These are phyloP conservation scores for Cardiocondyla obscurior DNA, from an alignment of 1,140 invertebrate genomes.

Conservation along the genomic window DNA sequence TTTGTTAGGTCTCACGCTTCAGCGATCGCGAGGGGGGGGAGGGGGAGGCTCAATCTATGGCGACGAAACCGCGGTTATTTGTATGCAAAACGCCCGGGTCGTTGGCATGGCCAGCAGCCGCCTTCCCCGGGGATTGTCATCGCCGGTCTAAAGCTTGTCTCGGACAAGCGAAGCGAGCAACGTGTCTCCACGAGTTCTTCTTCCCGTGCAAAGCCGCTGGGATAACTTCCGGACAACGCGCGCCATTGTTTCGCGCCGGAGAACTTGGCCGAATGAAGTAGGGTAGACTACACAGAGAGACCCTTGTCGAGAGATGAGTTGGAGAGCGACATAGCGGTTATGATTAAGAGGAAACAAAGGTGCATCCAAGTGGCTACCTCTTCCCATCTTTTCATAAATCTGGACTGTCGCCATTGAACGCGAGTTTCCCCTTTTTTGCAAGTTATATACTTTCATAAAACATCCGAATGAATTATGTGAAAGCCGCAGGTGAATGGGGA, in stretches of 20 bases:
- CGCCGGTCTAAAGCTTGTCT: constrained; percentile 35
- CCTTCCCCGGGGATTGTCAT: constrained; percentile 44
- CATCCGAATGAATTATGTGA: not conserved
- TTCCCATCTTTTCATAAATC: constrained; percentile 34
- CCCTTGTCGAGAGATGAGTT: constrained; percentile 38
- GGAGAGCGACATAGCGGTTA: constrained; percentile 34
- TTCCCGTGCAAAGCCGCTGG: constrained; percentile 20
- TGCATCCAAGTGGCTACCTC: constrained; percentile 19
- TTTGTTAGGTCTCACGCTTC: constrained; percentile 2
- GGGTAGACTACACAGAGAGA: not conserved
- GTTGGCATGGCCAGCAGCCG: constrained; percentile 24
- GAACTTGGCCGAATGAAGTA: constrained; percentile 36
- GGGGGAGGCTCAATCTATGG: constrained; percentile 31
- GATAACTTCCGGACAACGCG: constrained; percentile 52
- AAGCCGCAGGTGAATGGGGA: not conserved
- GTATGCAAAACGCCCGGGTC: constrained; percentile 47
- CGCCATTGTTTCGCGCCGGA: constrained; percentile 44
- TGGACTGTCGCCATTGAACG: not conserved
- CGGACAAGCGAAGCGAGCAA: constrained; percentile 47
- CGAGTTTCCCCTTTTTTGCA: not conserved
- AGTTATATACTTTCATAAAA: not conserved
- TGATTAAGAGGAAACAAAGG: constrained; percentile 61
- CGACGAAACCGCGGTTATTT: constrained; percentile 46
- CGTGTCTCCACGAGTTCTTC: constrained; percentile 45
- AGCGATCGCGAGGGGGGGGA: not conserved